Evolutionary conservation across 2,888 invertebrate species (phyloP).

Genomic region (Cyrtodaria siliqua): DNA sequence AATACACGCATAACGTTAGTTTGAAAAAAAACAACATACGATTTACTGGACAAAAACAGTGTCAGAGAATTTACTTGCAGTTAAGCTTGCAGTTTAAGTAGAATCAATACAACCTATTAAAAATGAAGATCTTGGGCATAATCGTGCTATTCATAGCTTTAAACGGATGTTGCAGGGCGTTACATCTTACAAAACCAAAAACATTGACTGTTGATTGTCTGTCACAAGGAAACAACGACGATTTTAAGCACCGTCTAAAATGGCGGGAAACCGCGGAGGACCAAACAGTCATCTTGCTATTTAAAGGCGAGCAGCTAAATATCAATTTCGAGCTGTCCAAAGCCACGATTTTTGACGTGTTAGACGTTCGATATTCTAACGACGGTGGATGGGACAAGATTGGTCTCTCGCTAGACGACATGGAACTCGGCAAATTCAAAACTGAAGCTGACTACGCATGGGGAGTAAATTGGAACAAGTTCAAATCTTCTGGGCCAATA

Average conservation of each 20-base stretch:
- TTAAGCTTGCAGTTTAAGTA: no score
- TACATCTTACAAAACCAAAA: constrained; percentile 29
- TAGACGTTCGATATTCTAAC: constrained; percentile 61
- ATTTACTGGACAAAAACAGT: no score
- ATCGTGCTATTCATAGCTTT: no score
- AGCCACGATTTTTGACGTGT: constrained; percentile 39
- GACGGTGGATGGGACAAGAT: constrained; percentile 60
- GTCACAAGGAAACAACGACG: constrained; percentile 41
- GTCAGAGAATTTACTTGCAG: no score
- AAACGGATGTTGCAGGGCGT: no score
- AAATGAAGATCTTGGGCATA: no score
- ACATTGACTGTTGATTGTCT: constrained; percentile 53
- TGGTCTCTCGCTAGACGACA: constrained; percentile 44
- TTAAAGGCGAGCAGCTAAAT: constrained; percentile 59
- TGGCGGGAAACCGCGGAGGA: constrained; percentile 54
- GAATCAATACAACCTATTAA: no score
- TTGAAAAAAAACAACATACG: no score
- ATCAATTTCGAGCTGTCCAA: constrained; percentile 50
- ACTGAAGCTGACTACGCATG: constrained; percentile 37
- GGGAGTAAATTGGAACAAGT: constrained; percentile 61
- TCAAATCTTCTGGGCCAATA: constrained; percentile 57
- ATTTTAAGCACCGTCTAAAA: constrained; percentile 48
- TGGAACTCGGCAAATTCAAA: constrained; percentile 44
- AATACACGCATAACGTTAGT: no score
- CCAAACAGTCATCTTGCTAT: constrained; percentile 58